Conservation (phyloP, 1,140 invertebrate genomes). For the Lordiphosa clarofinis region DNA sequence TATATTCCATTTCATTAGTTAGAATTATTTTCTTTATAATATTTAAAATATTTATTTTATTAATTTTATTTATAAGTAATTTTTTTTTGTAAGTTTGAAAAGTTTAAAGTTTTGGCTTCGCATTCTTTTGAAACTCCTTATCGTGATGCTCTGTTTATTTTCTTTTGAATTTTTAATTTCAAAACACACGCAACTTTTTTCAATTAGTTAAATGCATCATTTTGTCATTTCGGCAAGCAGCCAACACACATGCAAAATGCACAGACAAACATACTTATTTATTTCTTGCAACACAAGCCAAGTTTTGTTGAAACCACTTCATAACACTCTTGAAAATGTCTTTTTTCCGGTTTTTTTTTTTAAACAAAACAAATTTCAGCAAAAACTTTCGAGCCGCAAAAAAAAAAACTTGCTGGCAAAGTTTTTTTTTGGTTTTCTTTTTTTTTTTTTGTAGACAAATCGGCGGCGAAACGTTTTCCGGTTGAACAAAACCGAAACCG, state of each 20-base stretch:
- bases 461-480: conserved; percentile 47
- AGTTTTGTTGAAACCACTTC: conserved; percentile 49
- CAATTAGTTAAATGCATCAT: conserved; percentile 71
- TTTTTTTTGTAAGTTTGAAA: too few relatives aligned
- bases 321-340: conserved; percentile 45
- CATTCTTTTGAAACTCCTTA: too few relatives aligned
- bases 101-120: too few relatives aligned
- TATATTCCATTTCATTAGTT: too few relatives aligned
- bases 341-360: conserved; percentile 9
- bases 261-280: conserved; percentile 9
- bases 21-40: too few relatives aligned
- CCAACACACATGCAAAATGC: conserved; percentile 41
- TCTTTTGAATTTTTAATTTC: conserved; percentile 12
- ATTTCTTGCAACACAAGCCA: conserved; percentile 42
- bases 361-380: conserved; percentile 24
- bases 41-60: too few relatives aligned
- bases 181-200: conserved; percentile 26
- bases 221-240: conserved; percentile 55
- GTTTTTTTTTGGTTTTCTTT: conserved; percentile 35
- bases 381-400: conserved; percentile 15
- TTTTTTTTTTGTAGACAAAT: conserved; percentile 49
- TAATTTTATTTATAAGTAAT: too few relatives aligned
- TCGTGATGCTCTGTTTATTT: conserved; percentile 2
- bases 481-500: conserved; percentile 36
- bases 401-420: conserved; percentile 46